phyloP scores from a whole-genome alignment of 2,113 vertebrate species.

The Canis aureus region DNA sequence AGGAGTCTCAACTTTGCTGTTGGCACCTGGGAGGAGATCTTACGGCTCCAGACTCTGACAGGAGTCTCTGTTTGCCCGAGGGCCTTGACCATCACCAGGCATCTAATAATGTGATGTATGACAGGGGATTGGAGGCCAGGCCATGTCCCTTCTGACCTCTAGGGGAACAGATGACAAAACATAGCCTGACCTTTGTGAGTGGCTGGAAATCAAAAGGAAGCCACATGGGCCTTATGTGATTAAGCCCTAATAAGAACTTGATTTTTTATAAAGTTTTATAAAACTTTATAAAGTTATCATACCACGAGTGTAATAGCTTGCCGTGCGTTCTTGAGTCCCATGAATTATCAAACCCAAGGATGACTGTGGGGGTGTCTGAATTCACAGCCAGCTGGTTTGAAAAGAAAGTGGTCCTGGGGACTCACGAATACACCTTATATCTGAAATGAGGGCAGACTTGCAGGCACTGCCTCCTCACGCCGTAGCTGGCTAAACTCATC shows the following conservation, averaged over 20 bases:
- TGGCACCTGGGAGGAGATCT: neutral
- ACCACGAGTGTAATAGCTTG: neutral
- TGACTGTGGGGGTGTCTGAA: neutral
- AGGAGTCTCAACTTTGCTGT: neutral
- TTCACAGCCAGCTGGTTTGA: neutral
- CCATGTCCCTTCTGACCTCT: neutral
- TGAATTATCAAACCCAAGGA: neutral
- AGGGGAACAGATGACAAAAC: neutral
- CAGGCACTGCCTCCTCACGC: neutral
- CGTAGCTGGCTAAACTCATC: neutral
- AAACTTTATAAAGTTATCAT: too few relatives aligned
- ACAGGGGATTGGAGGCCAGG: neutral
- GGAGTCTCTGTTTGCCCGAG: neutral
- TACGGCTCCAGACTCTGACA: neutral
- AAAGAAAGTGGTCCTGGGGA: neutral
- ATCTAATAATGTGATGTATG: neutral
- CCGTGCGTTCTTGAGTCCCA: neutral
- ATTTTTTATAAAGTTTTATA: too few relatives aligned
- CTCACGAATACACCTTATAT: neutral
- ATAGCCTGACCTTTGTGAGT: neutral
- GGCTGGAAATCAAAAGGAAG: neutral
- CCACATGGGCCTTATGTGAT: neutral
- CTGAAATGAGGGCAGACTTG: neutral
- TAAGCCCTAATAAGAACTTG: neutral
- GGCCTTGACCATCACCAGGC: neutral